Evolutionary conservation across 2,113 vertebrate genomes (phyloP), one percentile per base, ranked within the genome.

Genomic region (Tragulus kanchil): DNA sequence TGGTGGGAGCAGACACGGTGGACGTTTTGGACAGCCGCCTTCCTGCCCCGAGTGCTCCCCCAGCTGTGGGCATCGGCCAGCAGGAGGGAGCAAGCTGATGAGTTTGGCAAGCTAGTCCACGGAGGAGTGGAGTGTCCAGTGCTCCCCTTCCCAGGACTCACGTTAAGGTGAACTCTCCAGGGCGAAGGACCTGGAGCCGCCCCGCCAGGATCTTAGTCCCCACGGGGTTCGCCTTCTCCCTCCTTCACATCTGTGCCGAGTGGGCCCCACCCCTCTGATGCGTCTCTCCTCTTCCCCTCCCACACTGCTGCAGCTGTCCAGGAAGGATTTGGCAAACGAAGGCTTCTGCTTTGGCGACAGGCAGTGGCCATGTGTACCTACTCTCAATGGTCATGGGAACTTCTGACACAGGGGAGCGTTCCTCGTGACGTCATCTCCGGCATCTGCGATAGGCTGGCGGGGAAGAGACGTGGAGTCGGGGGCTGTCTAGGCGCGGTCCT

Each of bases 21-120:
- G 79, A 48, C 12, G 12, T 56, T 85, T 69, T 75, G 78, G 89
- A 58, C 69, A 90, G 89, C 78, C 6, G 31, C 87, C 75, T 62
- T 71, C 61, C 61, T 71, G 42, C 64, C 64, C 86, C 15, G 6
- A 28, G 42, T 0, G 65, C 9, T 42, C 62, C 78, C 67, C 58
- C 65, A 93, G 93, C 93, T 89, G 93, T 23, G 73, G 48, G 50
- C 3, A 67, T 90, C 96, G 17, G 48, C 82, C 93, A 98, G 64
- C 12, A 16, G 67, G 71, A 59, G 11, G 52, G 48, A 42, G 78
- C 25, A 17, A 36, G 77, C 54, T n/a, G 54, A 42, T 25, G 26
- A 77, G 31, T 45, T 31, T 85, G 93, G 85, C 69, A 77, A 52
- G 81, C 85, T 1, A 9, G 71, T 7, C 48, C 14, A 26, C 16